Percentiles rank a stretch among this genome's conserved stretches.
Evolutionary conservation across 1,140 invertebrate genomes (phyloP).

Genomic region (Atta texana): DNA sequence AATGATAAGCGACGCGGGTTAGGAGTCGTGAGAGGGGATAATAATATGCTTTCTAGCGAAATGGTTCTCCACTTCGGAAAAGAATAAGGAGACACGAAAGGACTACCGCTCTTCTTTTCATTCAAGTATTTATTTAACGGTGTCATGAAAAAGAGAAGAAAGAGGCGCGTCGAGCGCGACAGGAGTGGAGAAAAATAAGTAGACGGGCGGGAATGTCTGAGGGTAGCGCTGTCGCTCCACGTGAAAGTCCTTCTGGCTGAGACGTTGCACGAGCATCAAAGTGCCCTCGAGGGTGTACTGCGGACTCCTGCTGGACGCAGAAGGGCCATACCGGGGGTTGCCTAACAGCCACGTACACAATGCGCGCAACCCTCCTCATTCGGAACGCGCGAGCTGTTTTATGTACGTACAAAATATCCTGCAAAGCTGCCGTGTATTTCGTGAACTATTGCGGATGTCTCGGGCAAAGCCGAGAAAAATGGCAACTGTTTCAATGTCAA

Average conservation of each 20-base stretch:
- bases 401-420: conserved; percentile 22
- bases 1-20: background rate
- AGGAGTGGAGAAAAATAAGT: background rate
- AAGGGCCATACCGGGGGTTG: conserved; percentile 74
- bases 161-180: background rate
- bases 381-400: conserved; percentile 19
- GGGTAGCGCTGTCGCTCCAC: conserved; percentile 21
- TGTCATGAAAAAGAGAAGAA: conserved; percentile 1
- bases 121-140: conserved; percentile 74
- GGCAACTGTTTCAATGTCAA: background rate
- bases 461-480: conserved; percentile 17
- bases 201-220: background rate
- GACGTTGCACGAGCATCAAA: conserved; percentile 65
- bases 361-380: conserved; percentile 55
- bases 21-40: conserved; percentile 27
- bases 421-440: background rate
- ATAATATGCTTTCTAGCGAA: conserved; percentile 55
- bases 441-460: background rate
- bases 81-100: conserved; percentile 16
- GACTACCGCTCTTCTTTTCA: background rate
- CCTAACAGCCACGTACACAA: conserved; percentile 72
- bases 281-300: conserved; percentile 73
- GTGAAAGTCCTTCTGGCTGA: conserved; percentile 67
- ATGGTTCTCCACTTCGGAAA: conserved; percentile 5
- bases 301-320: conserved; percentile 72